Conservation (phyloP, 2,113 vertebrate genomes). For the Planiliza haematocheilus region DNA sequence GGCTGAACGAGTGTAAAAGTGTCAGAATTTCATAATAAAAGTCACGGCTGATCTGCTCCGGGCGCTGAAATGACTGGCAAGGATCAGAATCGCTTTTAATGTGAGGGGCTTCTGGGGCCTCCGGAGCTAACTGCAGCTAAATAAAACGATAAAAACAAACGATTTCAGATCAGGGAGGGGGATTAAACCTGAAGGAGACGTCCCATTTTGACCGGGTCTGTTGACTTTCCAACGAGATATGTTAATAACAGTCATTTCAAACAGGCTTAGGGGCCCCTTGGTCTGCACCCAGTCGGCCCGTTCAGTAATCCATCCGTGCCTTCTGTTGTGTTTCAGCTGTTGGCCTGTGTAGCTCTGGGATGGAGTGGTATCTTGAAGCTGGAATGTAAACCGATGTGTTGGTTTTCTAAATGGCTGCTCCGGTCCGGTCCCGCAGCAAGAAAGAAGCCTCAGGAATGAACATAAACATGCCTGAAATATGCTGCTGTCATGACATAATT, state of each 20-base stretch:
- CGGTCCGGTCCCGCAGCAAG: neutral
- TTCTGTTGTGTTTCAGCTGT: constrained; percentile 20
- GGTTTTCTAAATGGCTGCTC: neutral
- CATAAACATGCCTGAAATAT: neutral
- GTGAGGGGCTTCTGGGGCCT: too few relatives aligned
- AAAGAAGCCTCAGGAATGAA: neutral
- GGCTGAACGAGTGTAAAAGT: neutral
- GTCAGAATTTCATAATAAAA: constrained; percentile 10
- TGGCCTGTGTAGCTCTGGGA: neutral
- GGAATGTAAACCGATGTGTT: neutral
- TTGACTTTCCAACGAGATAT: constrained; percentile 8
- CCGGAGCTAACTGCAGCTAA: neutral
- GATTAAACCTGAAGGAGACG: neutral
- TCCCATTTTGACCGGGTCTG: neutral
- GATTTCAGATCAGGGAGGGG: neutral
- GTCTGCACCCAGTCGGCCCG: constrained; percentile 2
- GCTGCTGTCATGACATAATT: neutral
- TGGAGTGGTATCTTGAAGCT: neutral
- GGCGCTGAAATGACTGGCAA: too few relatives aligned
- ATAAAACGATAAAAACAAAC: too few relatives aligned
- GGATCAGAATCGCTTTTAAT: too few relatives aligned
- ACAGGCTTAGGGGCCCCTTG: constrained; percentile 3
- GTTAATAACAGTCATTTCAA: constrained; percentile 39
- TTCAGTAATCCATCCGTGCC: constrained; percentile 27
- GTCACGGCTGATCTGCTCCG: too few relatives aligned